Base-by-base conservation (phyloP, 2,888 invertebrate species). In the Zeuzera pyrina region DNA sequence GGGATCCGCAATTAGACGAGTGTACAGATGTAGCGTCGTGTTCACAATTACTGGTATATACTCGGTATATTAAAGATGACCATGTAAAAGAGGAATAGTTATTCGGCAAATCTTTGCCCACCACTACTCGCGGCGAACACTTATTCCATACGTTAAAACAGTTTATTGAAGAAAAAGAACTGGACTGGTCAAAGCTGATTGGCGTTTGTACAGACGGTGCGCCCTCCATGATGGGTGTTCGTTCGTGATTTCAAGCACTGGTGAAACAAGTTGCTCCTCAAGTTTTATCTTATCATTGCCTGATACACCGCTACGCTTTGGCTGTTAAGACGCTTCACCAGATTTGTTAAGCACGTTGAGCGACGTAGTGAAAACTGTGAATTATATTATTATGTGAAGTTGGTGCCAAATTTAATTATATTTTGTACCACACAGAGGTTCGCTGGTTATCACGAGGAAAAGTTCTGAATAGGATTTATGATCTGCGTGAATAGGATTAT, bases 241-340 rank as follows among this genome's bases (percentile, higher is more conserved):
- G 36, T 37, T 47, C 46, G 38, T 37, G 46, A 26, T 45, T 48
- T 45, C 36, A 41, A 29, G 40, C 46, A 37, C 35, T 45, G 5
- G 39, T 48, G 37, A 49, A 45, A 49, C 34, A 43, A 39, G 43
- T 47, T 40, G 42, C 42, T 36, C 42, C 43, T 35, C 39, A 43
- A 39, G 23, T 37, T 30, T 46, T 38, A 29, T n/a, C 22, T 11
- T 38, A 34, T 38, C 35, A 49, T 45, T 45, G 38, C 29, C 21
- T 40, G 32, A 39, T 38, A 37, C 44, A 44, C 34, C 40, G 40
- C 11, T 42, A 47, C 34, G 43, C 43, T 44, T 47, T 42, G 42
- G 40, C 43, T 27, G 34, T 44, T 6, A 47, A 42, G 27, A 44
- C 40, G 39, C 40, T 43, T 46, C 36, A 33, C n/a, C n/a, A n/a